A percentile compares a stretch with the other conserved stretches of the same genome.
These are phyloP conservation scores for Notamacropus eugenii DNA, from an alignment of 2,797 vertebrate species.

Conservation along the genomic window DNA sequence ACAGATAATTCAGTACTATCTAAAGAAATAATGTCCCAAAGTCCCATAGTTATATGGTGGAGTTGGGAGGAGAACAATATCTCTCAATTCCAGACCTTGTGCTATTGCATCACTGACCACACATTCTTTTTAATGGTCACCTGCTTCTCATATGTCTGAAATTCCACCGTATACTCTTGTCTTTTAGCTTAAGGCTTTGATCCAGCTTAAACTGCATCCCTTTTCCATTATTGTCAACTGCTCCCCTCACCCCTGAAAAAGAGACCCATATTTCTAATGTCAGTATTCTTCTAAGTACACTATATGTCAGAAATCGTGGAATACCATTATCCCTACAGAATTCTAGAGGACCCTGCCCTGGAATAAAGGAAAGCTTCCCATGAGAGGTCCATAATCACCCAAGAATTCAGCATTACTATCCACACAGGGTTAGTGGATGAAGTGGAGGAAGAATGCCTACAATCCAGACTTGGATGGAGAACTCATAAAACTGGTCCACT, in stretches of 20 bases:
- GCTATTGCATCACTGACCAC: not conserved
- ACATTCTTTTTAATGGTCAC: not conserved
- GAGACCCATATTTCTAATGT: not conserved
- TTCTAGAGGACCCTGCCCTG: not conserved
- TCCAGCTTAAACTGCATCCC: not conserved
- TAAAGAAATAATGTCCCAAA: not conserved
- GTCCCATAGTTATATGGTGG: not conserved
- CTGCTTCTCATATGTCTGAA: not conserved
- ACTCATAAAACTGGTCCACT: not conserved
- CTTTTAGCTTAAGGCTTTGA: not conserved
- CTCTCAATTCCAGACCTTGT: not conserved
- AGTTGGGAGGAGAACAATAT: not conserved
- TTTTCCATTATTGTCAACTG: not conserved
- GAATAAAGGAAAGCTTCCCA: not conserved
- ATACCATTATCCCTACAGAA: not conserved
- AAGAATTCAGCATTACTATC: not conserved
- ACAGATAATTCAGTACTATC: not conserved
- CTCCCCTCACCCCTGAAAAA: not conserved
- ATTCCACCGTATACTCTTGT: not conserved
- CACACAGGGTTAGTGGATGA: not conserved
- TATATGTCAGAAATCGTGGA: not conserved
- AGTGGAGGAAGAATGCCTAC: not conserved
- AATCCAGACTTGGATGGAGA: not conserved
- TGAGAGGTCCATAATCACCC: not conserved
- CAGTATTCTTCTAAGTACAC: not conserved